Evolutionary conservation across 2,113 vertebrate genomes (phyloP).

Genomic region (Bagarius yarrelli): DNA sequence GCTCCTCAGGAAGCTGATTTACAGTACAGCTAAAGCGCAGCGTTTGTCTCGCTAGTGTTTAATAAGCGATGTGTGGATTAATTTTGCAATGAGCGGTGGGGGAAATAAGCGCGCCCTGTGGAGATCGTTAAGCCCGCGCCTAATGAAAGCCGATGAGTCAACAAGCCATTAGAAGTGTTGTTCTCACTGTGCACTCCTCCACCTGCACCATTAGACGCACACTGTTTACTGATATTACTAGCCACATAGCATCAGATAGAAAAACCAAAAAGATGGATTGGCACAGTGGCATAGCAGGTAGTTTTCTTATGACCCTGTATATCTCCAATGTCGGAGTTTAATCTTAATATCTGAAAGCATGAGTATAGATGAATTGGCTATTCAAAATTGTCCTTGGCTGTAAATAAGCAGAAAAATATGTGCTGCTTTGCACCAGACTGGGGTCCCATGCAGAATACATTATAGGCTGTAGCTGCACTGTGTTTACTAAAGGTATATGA

Average conservation of each 20-base stretch:
- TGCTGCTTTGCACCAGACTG: background rate
- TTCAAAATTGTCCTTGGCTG: background rate
- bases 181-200: conserved; percentile 27
- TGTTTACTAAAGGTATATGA: background rate
- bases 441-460: background rate
- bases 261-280: background rate
- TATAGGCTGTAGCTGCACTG: background rate
- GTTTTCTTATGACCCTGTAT: background rate
- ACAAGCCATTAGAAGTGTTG: conserved; percentile 35
- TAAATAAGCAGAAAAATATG: background rate
- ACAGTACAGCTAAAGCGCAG: conserved; percentile 20
- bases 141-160: conserved; percentile 34
- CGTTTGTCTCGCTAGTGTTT: conserved; percentile 28
- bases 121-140: conserved; percentile 20
- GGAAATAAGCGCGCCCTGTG: conserved; percentile 26
- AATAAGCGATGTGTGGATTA: conserved; percentile 33
- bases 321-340: background rate
- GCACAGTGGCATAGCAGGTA: background rate
- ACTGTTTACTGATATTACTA: conserved; percentile 4
- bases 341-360: background rate
- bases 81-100: conserved; percentile 29
- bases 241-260: conserved; percentile 2
- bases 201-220: conserved; percentile 23
- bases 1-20: conserved; percentile 34
- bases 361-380: background rate